A percentile compares a stretch with the other conserved stretches of the same genome.
phyloP scores from a whole-genome alignment of 2,888 invertebrate genomes.

The Athetis lepigone region DNA sequence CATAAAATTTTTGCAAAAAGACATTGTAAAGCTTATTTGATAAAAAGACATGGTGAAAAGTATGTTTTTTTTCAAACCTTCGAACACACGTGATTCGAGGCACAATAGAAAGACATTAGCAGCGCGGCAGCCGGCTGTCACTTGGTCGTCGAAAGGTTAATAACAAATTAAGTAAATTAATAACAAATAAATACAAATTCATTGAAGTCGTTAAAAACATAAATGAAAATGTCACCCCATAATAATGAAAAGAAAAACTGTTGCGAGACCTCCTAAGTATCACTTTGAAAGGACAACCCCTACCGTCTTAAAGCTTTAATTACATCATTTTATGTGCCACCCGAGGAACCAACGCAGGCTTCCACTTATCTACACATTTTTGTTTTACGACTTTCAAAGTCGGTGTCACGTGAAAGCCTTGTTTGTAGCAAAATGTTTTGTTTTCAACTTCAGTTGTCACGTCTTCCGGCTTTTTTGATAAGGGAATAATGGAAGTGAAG shows the following conservation, averaged over 20 bases:
- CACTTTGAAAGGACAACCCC: constrained; percentile 58
- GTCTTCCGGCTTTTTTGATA: background rate
- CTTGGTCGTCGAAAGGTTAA: too few species aligned
- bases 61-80: too few species aligned
- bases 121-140: too few species aligned
- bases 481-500: background rate
- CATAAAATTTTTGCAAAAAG: too few species aligned
- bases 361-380: constrained; percentile 53
- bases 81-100: too few species aligned
- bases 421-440: constrained; percentile 12
- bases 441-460: constrained; percentile 1
- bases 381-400: constrained; percentile 57
- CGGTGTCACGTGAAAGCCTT: constrained; percentile 15
- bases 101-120: too few species aligned
- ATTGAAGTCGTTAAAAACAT: constrained; percentile 1
- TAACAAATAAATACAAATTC: too few species aligned
- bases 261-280: constrained; percentile 70
- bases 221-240: constrained; percentile 20
- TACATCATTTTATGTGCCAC: constrained; percentile 66
- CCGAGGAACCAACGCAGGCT: constrained; percentile 55
- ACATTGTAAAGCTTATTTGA: too few species aligned
- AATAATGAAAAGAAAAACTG: constrained; percentile 71
- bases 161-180: too few species aligned
- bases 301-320: constrained; percentile 66
- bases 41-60: too few species aligned